These are phyloP conservation scores for Pelecanus crispus DNA, from an alignment of 2,113 vertebrate genomes.

Conservation along the genomic window DNA sequence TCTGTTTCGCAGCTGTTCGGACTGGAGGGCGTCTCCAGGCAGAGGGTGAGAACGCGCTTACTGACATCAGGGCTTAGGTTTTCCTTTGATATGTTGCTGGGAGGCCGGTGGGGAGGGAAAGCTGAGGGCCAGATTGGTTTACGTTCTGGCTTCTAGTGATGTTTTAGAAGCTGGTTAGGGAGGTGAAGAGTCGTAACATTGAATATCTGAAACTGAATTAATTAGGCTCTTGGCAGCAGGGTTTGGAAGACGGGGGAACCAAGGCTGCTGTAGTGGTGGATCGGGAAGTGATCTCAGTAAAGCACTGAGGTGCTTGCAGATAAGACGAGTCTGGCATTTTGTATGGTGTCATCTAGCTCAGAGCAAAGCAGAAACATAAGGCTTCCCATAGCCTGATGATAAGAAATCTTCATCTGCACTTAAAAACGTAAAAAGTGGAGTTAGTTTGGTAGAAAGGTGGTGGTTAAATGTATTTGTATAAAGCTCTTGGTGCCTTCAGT, in stretches of 20 bases:
- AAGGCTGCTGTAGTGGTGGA: not conserved
- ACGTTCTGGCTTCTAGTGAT: constrained; percentile 2
- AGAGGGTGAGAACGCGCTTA: not conserved
- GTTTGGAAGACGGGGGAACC: not conserved
- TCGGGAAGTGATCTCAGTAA: not conserved
- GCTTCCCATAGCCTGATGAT: not conserved
- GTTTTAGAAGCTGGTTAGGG: not conserved
- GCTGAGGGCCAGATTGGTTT: not conserved
- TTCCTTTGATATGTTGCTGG: constrained; percentile 1
- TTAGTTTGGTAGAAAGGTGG: not conserved
- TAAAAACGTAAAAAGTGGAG: not conserved
- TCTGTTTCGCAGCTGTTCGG: not conserved
- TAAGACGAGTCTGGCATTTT: not conserved
- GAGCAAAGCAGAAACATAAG: not conserved
- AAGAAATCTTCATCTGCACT: not conserved
- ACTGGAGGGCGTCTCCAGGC: not conserved
- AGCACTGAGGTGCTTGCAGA: not conserved
- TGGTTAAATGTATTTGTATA: not conserved
- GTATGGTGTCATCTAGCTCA: not conserved
- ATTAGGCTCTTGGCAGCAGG: not conserved
- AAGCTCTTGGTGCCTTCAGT: not conserved
- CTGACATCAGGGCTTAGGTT: not conserved
- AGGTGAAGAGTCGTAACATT: not conserved
- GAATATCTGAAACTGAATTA: not conserved
- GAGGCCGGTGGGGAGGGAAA: not conserved